Conservation (phyloP, 2,113 vertebrate species). For the Cyprinodon variegatus region DNA sequence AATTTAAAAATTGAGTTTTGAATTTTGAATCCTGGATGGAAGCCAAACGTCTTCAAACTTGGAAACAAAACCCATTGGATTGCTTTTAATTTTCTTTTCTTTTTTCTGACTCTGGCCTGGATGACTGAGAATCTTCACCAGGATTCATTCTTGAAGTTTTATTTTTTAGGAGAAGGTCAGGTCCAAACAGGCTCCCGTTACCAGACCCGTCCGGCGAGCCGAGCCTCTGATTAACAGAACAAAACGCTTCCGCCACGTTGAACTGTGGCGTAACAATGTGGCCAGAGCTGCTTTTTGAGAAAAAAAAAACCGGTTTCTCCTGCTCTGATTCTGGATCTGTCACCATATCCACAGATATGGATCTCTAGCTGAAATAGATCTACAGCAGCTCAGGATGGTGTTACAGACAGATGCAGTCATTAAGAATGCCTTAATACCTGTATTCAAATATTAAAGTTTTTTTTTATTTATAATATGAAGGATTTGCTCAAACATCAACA, state of each 20-base stretch:
- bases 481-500: too few species aligned
- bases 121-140: too few species aligned
- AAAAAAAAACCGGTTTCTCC: background rate
- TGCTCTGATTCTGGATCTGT: background rate
- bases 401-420: background rate
- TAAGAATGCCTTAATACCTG: background rate
- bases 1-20: too few species aligned
- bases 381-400: background rate
- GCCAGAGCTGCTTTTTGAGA: background rate
- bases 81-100: too few species aligned
- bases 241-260: background rate
- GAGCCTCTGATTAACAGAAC: background rate
- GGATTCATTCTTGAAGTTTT: too few species aligned
- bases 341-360: too few species aligned
- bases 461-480: too few species aligned
- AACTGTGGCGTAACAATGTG: constrained; percentile 1
- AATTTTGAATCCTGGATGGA: too few species aligned
- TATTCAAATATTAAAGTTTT: background rate
- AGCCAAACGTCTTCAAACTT: too few species aligned
- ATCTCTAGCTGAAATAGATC: background rate
- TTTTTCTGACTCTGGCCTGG: too few species aligned
- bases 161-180: too few species aligned
- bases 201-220: background rate
- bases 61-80: too few species aligned
- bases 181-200: background rate